These are phyloP conservation scores for Baccha elongata DNA, from an alignment of 2,888 invertebrate genomes.

Conservation along the genomic window DNA sequence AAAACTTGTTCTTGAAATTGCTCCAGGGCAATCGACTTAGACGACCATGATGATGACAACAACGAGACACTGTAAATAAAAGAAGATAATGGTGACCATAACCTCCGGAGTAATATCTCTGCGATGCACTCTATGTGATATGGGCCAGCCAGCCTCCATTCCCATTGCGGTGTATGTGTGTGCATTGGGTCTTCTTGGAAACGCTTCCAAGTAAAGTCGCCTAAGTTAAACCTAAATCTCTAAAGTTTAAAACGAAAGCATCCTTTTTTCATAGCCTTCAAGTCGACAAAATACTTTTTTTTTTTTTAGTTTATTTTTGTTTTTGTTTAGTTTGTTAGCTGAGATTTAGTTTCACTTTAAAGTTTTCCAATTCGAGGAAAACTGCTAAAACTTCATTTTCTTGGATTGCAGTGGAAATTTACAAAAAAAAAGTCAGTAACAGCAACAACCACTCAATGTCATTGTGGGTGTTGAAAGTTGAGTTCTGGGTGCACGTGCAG, in stretches of 20 bases:
- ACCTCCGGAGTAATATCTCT: conserved; percentile 39
- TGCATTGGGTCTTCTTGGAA: not conserved
- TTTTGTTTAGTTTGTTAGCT: conserved; percentile 34
- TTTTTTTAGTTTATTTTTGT: conserved; percentile 12
- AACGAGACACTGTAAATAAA: conserved; percentile 48
- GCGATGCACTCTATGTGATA: conserved; percentile 49
- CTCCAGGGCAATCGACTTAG: conserved; percentile 61
- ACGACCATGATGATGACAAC: conserved; percentile 54
- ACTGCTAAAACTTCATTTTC: conserved; percentile 70
- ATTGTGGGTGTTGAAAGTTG: conserved; percentile 39
- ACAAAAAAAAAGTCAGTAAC: conserved; percentile 14
- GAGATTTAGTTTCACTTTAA: conserved; percentile 72
- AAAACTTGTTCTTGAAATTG: conserved; percentile 58
- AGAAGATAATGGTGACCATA: conserved; percentile 63
- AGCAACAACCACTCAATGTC: conserved; percentile 61
- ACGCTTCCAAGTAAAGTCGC: conserved; percentile 22
- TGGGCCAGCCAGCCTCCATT: conserved; percentile 24
- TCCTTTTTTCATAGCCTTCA: conserved; percentile 8
- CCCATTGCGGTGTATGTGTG: not conserved
- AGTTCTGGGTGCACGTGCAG: conserved; percentile 4
- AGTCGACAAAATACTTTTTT: conserved; percentile 25
- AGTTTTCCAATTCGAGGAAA: conserved; percentile 69
- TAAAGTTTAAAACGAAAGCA: conserved; percentile 32
- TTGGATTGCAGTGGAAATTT: conserved; percentile 36
- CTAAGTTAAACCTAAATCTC: conserved; percentile 51